Evolutionary conservation across 2,797 vertebrate species (phyloP), one percentile per base, ranked within the genome.

Genomic region (Todus mexicanus): DNA sequence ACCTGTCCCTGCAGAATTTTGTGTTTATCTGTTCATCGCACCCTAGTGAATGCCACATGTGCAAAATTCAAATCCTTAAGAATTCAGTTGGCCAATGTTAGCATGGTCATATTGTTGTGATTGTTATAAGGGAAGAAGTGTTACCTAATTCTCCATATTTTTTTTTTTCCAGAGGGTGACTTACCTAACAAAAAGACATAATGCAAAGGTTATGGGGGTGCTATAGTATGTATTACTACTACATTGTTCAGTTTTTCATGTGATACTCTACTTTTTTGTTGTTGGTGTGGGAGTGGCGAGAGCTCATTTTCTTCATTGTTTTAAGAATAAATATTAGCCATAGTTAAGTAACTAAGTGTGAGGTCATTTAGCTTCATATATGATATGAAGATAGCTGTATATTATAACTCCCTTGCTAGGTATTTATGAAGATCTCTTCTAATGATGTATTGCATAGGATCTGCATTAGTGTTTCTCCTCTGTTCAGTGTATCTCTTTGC

Each of bases 21-120:
- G 47, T 6, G 9, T 69, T 75, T 75, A 12, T 78, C 22, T 90
- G 89, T 56, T 81, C 71, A 47, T 64, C 1, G 0, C 19, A 53
- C 13, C 11, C 31, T 27, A 3, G 17, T 57, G 57, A 80, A 71
- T 4, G n/a, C 64, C 18, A 57, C 11, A 19, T 0, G 0, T 66
- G 40, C 56, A 70, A 92, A 86, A 63, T 66, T 73, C 37, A 73
- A 11, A 35, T 68, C n/a, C 33, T 47, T 68, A 56, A 71, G 33
- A 78, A 35, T 22, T 88, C 33, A 64, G 17, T 53, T 86, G 45
- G n/a, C 26, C 84, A 22, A 64, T 79, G 10, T 70, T 66, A 56
- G 4, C 17, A 12, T 10, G 8, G 51, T 38, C 5, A 9, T 56
- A 33, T 25, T 38, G 15, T 15, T 94, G 35, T 18, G 7, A 42